phyloP scores from a whole-genome alignment of 1,140 invertebrate genomes.

The Pseudobourletiella spinata region DNA sequence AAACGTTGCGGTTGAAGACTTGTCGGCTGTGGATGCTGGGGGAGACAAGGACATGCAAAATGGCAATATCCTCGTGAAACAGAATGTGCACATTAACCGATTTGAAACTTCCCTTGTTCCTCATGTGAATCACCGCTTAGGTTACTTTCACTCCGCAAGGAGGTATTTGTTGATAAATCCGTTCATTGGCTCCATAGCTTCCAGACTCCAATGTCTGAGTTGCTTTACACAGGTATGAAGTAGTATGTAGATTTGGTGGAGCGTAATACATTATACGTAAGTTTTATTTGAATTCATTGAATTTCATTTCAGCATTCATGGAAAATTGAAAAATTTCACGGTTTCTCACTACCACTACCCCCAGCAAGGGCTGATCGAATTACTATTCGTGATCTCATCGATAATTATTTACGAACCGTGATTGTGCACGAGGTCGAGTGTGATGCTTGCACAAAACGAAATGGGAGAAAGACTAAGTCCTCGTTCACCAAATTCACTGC shows the following conservation, averaged over 20 bases:
- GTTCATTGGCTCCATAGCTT: constrained; percentile 10
- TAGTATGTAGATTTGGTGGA: not conserved
- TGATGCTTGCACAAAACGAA: constrained; percentile 54
- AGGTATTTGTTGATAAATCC: not conserved
- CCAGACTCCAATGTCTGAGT: constrained; percentile 10
- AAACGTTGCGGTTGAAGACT: not conserved
- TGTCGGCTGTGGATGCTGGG: not conserved
- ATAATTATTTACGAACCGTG: constrained; percentile 73
- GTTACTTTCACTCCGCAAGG: constrained; percentile 2
- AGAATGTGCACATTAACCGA: too few species aligned
- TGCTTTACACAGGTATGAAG: constrained; percentile 10
- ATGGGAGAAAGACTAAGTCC: constrained; percentile 42
- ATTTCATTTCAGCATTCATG: not conserved
- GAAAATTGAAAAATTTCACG: constrained; percentile 11
- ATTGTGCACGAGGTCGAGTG: constrained; percentile 74
- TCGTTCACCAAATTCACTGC: constrained; percentile 69
- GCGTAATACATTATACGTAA: too few species aligned
- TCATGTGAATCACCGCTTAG: not conserved
- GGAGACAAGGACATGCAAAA: not conserved
- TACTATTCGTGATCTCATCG: constrained; percentile 58
- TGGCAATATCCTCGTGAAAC: too few species aligned
- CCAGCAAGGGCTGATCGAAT: constrained; percentile 45
- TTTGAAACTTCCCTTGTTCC: too few species aligned
- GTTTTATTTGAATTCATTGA: too few species aligned
- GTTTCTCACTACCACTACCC: constrained; percentile 10